These are phyloP conservation scores for Yponomeuta sedellus DNA, from an alignment of 2,888 invertebrate species.

Conservation along the genomic window DNA sequence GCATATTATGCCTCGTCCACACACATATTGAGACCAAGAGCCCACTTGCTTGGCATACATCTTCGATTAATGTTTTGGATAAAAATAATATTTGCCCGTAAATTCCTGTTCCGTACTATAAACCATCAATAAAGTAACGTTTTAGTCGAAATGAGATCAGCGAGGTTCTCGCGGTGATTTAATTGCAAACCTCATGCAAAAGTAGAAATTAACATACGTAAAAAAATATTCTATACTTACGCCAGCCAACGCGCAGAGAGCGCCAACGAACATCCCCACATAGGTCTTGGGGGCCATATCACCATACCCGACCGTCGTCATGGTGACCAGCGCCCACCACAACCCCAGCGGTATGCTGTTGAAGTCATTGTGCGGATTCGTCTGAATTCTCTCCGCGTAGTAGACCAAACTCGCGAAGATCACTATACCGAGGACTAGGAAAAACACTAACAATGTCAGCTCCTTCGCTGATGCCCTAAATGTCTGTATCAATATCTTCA, in stretches of 20 bases:
- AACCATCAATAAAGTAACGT: no score
- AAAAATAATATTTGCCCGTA: no score
- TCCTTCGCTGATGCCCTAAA: slow-evolving; percentile 98
- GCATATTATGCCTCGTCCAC: no score
- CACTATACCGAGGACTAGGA: slow-evolving; percentile 97
- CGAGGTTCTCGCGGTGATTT: no score
- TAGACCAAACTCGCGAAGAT: slow-evolving; percentile 99
- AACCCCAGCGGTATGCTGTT: slow-evolving; percentile 97
- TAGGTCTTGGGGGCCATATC: slow-evolving; percentile 99
- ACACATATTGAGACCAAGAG: no score
- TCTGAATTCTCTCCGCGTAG: slow-evolving; percentile 97
- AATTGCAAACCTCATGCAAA: no score
- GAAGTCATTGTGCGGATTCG: slow-evolving; percentile 97
- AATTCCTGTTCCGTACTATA: no score
- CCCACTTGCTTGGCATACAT: no score
- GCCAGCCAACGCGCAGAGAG: slow-evolving; percentile 97
- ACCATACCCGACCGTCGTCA: slow-evolving; percentile 99
- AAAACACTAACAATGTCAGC: slow-evolving; percentile 96
- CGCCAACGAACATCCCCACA: slow-evolving; percentile 98
- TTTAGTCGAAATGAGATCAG: no score
- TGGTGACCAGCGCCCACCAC: slow-evolving; percentile 99
- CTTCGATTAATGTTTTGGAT: no score
- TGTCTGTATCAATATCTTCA: slow-evolving; percentile 98
- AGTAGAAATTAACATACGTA: no score
- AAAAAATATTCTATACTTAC: slow-evolving; percentile 71